Base-by-base conservation (phyloP, 2,888 invertebrate genomes). In the Malacosoma neustria region DNA sequence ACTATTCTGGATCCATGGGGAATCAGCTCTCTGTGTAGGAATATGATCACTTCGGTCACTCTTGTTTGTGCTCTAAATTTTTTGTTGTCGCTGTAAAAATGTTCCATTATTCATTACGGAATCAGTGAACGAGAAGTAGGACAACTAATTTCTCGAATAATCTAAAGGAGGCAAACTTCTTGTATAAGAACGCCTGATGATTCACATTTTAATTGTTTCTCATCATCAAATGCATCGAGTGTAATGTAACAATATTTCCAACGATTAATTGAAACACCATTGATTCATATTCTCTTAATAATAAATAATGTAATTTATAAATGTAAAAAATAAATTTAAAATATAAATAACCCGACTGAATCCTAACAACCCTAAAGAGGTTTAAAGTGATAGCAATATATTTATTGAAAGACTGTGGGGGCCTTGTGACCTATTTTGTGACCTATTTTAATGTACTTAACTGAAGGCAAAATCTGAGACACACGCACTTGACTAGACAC, bases 1-100 rank as follows among this genome's bases (percentile, higher is more conserved):
- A 85, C 81, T 85, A 85, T 85, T 79, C 84, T 70, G 74, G 69
- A 80, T 80, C 80, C 80, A 71, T 69, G 72, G 80, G 75, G 80
- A 77, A 76, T 79, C 79, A 72, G 70, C 72, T 72, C 74, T 61
- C 72, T 72, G 68, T 67, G 68, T 74, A 72, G 65, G 64, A 79
- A 80, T 77, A 81, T 75, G 67, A 79, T 74, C 69, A 69, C 65
- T 72, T 61, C 65, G 58, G 53, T 64, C 61, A 67, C 68, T 69
- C 69, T 72, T 72, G 71, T 72, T 63, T 66, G 59, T 61, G 68
- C 69, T 67, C 62, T 71, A 69, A 71, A 75, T 61, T 71, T 51
- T 64, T 60, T 62, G 57, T 48, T 46, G 61, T 57, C 65, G 63
- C 60, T 61, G 57, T 62, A n/a, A 55, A 61, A 51, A 58, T 52